phyloP scores from a whole-genome alignment of 2,113 vertebrate genomes.

The Capra hircus region DNA sequence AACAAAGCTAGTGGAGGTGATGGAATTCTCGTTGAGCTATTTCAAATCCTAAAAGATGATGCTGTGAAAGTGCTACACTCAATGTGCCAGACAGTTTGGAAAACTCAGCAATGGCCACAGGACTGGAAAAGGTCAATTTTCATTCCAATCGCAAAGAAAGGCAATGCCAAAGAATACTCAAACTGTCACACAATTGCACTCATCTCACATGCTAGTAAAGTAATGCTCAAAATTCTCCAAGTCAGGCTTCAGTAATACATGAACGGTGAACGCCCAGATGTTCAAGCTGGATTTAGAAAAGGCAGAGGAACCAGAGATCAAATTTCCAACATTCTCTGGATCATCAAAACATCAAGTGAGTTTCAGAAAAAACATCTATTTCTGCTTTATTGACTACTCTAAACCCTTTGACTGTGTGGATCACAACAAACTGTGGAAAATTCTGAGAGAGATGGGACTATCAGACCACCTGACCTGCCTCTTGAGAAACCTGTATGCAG shows the following conservation, averaged over 20 bases:
- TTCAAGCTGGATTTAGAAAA: neutral
- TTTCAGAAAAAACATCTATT: neutral
- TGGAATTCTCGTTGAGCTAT: neutral
- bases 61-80: neutral
- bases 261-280: neutral
- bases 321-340: neutral
- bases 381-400: neutral
- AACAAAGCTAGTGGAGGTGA: neutral
- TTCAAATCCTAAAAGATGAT: neutral
- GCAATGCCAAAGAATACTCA: neutral
- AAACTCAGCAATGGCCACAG: neutral
- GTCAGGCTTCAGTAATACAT: neutral
- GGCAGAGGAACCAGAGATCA: neutral
- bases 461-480: neutral
- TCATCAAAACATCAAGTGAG: neutral
- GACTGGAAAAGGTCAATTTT: neutral
- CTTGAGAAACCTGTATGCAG: neutral
- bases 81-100: neutral
- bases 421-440: neutral
- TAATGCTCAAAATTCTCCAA: neutral
- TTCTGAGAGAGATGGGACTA: neutral
- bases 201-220: neutral
- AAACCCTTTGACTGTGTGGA: neutral
- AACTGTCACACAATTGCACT: neutral
- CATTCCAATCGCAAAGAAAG: neutral